phyloP scores from a whole-genome alignment of 2,113 vertebrate species.

The Lepus europaeus region DNA sequence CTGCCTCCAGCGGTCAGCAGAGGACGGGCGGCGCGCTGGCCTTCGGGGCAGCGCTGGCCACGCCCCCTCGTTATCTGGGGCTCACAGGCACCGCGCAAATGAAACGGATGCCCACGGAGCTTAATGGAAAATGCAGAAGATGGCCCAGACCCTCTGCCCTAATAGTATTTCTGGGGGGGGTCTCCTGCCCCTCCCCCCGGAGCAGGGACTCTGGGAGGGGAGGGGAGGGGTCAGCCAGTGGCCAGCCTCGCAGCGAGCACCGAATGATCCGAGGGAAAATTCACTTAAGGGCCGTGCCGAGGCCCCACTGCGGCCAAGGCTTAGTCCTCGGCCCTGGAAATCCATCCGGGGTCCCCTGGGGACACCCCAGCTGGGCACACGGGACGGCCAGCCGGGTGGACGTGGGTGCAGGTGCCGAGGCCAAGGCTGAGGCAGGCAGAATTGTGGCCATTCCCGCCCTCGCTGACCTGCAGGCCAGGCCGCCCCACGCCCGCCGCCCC shows the following conservation, averaged over 20 bases:
- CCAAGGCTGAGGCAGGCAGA: no score
- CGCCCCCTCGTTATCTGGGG: constrained; percentile 84
- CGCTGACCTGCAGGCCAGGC: no score
- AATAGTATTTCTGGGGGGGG: constrained; percentile 72
- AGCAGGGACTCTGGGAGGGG: neutral
- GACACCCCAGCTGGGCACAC: neutral
- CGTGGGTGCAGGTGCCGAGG: no score
- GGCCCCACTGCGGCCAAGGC: constrained; percentile 86
- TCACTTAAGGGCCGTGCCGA: constrained; percentile 88
- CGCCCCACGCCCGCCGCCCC: no score
- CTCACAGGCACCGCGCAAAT: constrained; percentile 79
- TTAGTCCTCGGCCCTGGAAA: constrained; percentile 86
- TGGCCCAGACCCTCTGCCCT: constrained; percentile 76
- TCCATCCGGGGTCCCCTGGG: neutral
- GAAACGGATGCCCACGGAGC: constrained; percentile 64
- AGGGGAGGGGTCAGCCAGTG: neutral
- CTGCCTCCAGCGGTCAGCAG: constrained; percentile 74
- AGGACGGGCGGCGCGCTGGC: neutral
- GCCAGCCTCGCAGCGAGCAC: neutral
- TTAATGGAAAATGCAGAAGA: constrained; percentile 71
- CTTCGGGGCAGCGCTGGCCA: neutral
- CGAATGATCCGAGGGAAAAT: constrained; percentile 87
- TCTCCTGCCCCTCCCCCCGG: neutral
- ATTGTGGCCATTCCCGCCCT: no score
- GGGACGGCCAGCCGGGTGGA: neutral